These are phyloP conservation scores for Agrenia bidenticulata DNA, from an alignment of 2,888 invertebrate species.

Conservation along the genomic window DNA sequence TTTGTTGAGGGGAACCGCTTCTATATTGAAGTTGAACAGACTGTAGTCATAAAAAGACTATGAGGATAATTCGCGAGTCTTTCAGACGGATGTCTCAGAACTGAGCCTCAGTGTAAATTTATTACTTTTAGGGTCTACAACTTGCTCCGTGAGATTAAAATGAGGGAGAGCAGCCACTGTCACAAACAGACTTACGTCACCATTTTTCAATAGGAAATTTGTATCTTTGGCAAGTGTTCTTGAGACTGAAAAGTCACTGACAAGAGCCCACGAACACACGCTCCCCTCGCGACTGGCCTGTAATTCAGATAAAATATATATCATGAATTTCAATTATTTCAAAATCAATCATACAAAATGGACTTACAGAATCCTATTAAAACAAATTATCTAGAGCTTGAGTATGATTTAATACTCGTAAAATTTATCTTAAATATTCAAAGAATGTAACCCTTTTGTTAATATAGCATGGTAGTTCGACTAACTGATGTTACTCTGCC, in stretches of 20 bases:
- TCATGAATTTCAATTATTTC: background rate
- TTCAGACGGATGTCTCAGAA: slow-evolving; percentile 95
- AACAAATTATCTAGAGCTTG: too few species aligned
- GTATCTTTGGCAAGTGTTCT: slow-evolving; percentile 79
- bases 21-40: too few species aligned
- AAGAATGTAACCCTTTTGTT: too few species aligned
- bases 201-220: slow-evolving; percentile 88
- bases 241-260: slow-evolving; percentile 88
- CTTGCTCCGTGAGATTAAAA: slow-evolving; percentile 92
- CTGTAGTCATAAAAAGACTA: too few species aligned
- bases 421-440: too few species aligned
- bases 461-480: too few species aligned
- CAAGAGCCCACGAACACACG: slow-evolving; percentile 93
- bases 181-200: slow-evolving; percentile 88
- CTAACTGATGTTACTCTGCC: too few species aligned
- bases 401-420: too few species aligned
- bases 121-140: slow-evolving; percentile 93
- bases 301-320: slow-evolving; percentile 7
- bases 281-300: slow-evolving; percentile 50
- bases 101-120: slow-evolving; percentile 91
- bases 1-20: too few species aligned
- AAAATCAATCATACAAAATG: slow-evolving; percentile 1
- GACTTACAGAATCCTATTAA: too few species aligned
- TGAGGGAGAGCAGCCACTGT: slow-evolving; percentile 83
- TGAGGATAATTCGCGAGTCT: too few species aligned